Evolutionary conservation across 2,113 vertebrate species (phyloP).

Genomic region (Marcusenius ussheri): DNA sequence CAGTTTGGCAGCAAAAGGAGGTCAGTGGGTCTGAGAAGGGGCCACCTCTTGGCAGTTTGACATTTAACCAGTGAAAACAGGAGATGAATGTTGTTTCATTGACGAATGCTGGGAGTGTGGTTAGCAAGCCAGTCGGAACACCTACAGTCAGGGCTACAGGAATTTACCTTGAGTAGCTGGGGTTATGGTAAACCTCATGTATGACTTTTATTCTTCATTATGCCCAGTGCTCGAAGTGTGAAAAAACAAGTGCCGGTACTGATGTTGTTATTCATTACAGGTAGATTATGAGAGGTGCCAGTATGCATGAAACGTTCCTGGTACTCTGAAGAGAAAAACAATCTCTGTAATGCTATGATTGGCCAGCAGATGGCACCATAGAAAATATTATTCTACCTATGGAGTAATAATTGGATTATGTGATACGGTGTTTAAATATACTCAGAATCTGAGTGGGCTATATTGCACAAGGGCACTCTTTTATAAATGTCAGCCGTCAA

Average conservation of each 20-base stretch:
- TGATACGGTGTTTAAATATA: not conserved
- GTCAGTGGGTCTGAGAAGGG: not conserved
- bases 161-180: not conserved
- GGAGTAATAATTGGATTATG: not conserved
- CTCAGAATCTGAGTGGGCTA: not conserved
- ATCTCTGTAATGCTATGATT: not conserved
- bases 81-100: not conserved
- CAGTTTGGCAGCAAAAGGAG: not conserved
- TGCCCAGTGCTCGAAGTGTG: not conserved
- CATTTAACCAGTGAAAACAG: not conserved
- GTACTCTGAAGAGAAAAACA: not conserved
- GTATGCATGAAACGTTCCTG: not conserved
- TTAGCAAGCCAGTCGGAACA: not conserved
- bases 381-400: not conserved
- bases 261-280: not conserved
- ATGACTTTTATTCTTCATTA: not conserved
- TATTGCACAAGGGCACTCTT: not conserved
- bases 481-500: not conserved
- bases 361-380: slow-evolving; percentile 4
- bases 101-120: not conserved
- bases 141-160: not conserved
- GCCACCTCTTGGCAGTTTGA: not conserved
- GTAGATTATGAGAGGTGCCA: not conserved
- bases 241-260: not conserved
- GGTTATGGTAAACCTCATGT: not conserved